Base-by-base conservation (phyloP, 2,113 vertebrate genomes). In the Guaruba guarouba region DNA sequence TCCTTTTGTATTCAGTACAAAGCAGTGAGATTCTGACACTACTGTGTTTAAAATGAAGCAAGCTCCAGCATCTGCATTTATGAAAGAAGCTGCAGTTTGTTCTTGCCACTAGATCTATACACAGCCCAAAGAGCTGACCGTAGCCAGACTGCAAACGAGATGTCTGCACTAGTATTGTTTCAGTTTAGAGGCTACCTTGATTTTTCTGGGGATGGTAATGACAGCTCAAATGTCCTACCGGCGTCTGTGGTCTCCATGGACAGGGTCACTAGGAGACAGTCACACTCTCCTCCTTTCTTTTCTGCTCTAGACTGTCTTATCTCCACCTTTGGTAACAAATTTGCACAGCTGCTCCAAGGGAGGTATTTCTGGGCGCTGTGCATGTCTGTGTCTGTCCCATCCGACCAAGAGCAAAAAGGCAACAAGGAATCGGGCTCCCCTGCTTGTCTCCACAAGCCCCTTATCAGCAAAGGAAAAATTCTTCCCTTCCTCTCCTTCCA, bases 1-100 rank as follows among this genome's bases (percentile, higher is more conserved):
- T 86, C 41, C 70, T 80, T 94, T 88, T 94, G 79, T 90, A 88
- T 91, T 95, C 78, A 10, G 15, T 67, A 92, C 93, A 86, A 92
- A 92, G 85, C 88, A 88, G 80, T 7, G 55, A 48, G 55, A 39
- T 82, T 94, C 76, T 90, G 93, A 96, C 88, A 97, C 74, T 90
- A 95, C 80, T 93, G 86, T 83, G 71, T 92, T 96, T 78, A 82
- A 94, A 96, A 95, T 92, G 90, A 94, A 92, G 90, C 79, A 90
- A 94, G 52, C 48, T 81, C 51, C 48, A 63, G 85, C 61, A 96
- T 92, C 82, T 96, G 90, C 90, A 93, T 93, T 95, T 94, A 86
- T 96, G 88, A 95, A 90, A 92, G 86, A 73, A 91, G 62, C 77
- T 79, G 95, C 88, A 88, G 88, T 73, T 95, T 86, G 86, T 81